Evolutionary conservation across 2,888 invertebrate genomes (phyloP).

Genomic region (Philereme vetulata): DNA sequence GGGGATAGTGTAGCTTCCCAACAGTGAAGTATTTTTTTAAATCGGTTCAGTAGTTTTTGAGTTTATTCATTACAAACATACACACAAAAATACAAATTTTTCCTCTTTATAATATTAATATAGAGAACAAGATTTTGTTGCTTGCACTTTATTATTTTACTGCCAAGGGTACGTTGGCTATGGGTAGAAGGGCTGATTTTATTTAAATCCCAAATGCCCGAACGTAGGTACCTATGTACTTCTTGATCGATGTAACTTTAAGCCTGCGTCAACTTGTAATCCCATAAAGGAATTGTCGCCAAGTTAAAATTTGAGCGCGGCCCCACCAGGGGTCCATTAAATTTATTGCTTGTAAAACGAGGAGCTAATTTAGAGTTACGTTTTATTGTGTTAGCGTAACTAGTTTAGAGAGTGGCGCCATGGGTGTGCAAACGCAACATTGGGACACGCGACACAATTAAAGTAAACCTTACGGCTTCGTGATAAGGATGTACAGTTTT

Average conservation of each 20-base stretch:
- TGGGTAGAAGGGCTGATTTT: no score
- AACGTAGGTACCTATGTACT: neutral
- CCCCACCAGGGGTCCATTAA: constrained; percentile 72
- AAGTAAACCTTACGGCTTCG: constrained; percentile 33
- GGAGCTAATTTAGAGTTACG: constrained; percentile 80
- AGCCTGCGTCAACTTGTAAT: constrained; percentile 44
- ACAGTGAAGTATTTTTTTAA: no score
- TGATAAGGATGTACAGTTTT: constrained; percentile 35
- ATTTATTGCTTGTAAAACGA: constrained; percentile 83
- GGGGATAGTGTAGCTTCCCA: no score
- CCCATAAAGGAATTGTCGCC: constrained; percentile 70
- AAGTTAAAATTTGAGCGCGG: constrained; percentile 70
- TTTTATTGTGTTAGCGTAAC: constrained; percentile 81
- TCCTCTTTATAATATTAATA: no score
- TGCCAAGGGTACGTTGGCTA: no score
- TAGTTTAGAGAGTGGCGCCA: constrained; percentile 68
- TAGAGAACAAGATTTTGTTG: no score
- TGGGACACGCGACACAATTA: constrained; percentile 20
- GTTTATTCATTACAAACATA: no score
- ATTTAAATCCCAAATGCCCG: no score
- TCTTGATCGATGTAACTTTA: constrained; percentile 41
- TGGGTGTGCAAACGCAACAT: constrained; percentile 55
- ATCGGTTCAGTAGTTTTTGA: no score
- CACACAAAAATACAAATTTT: no score
- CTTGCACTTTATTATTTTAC: no score